Base-by-base conservation (phyloP, 2,888 invertebrate species). In the Melinaea menophilus region DNA sequence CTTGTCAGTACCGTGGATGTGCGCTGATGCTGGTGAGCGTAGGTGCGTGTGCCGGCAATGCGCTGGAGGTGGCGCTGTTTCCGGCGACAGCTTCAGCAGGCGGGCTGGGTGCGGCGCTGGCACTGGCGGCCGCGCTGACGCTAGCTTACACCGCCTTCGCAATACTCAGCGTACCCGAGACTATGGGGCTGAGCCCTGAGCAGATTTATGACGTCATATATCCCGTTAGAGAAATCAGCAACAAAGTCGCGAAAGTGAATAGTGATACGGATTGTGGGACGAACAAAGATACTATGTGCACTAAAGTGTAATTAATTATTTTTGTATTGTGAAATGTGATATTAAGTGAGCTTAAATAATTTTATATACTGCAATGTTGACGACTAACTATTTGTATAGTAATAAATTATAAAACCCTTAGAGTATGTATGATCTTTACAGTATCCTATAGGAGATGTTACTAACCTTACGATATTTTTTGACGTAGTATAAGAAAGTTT, bases 1-100 rank as follows among this genome's bases (percentile, higher is more conserved):
- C 47, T 56, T 59, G 57, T 0, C 78, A 86, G 86, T 83, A 81
- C 69, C 86, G 85, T 48, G 76, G 81, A 37, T 85, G 84, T 68
- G 85, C 85, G 0, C 66, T 82, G 63, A 70, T 80, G 75, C 70
- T 84, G 69, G 71, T 79, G 9, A 75, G 78, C 13, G 75, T 71
- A 5, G 78, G 72, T 13, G 79, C 76, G 31, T 73, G 80, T 72
- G 70, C 71, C 3, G 86, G 77, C 46, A 82, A 84, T 71, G 80
- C 81, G 4, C 9, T 77, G 22, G 86, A 86, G 68, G 79, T 80
- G 65, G 68, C 72, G 33, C 35, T 78, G 64, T 82, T 85, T 72
- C 80, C 84, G 9, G 66, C 65, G 58, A 72, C 72, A 46, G 80
- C 75, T n/a, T 62, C 70, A 58, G 58, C 33, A n/a, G 69, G 67